Conservation (phyloP, 2,888 invertebrate species). For the Cenopis cana region DNA sequence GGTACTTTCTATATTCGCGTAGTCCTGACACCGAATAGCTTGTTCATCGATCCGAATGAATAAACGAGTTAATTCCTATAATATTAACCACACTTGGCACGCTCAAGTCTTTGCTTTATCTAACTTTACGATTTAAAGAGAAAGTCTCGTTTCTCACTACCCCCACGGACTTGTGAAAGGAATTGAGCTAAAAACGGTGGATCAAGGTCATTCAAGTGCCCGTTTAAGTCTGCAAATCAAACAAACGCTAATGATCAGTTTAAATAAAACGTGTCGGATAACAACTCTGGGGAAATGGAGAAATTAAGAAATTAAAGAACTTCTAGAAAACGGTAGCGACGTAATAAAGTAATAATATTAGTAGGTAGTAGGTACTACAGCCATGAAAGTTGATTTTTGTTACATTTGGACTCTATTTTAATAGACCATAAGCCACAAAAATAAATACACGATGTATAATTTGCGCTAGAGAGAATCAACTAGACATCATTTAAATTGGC, state of each 20-base stretch:
- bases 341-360: no score
- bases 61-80: background rate
- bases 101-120: constrained; percentile 19
- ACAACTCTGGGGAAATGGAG: background rate
- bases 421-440: no score
- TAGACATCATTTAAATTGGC: no score
- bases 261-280: background rate
- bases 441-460: no score
- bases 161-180: constrained; percentile 13
- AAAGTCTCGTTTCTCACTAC: background rate
- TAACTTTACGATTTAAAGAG: constrained; percentile 34
- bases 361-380: no score
- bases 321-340: background rate
- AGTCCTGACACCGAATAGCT: background rate
- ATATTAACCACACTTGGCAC: background rate
- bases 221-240: background rate
- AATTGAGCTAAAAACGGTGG: constrained; percentile 5
- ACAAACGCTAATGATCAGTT: background rate
- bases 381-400: no score
- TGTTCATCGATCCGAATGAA: background rate
- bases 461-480: no score
- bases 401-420: no score
- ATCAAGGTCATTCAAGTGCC: constrained; percentile 15
- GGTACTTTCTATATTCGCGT: background rate
- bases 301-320: background rate